These are phyloP conservation scores for Propsilocerus akamusi DNA, from an alignment of 1,140 invertebrate genomes.

Conservation along the genomic window DNA sequence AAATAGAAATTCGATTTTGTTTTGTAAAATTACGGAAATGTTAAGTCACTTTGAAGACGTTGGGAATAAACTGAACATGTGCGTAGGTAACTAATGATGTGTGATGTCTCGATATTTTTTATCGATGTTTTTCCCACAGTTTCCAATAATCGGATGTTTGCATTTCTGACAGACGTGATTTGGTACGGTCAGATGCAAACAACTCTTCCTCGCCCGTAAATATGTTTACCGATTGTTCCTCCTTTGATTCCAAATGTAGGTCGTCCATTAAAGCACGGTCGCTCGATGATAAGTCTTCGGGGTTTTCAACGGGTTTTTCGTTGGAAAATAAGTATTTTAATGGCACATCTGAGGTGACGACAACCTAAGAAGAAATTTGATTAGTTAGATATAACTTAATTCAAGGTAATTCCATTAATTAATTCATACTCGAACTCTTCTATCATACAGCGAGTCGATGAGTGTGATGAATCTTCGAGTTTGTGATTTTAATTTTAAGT, in stretches of 20 bases:
- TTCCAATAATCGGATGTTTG: conserved; percentile 86
- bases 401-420: conserved; percentile 7
- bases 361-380: conserved; percentile 34
- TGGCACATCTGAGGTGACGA: conserved; percentile 59
- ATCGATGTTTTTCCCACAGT: conserved; percentile 44
- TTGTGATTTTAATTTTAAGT: conserved; percentile 57
- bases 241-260: conserved; percentile 37
- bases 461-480: conserved; percentile 89
- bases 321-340: conserved; percentile 56
- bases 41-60: no score
- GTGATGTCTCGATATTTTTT: no score
- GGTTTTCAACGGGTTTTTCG: conserved; percentile 25
- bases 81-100: no score
- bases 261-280: conserved; percentile 87
- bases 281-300: no score
- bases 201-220: conserved; percentile 96
- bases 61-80: no score
- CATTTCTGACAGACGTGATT: conserved; percentile 89
- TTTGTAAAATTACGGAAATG: no score
- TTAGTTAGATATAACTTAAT: conserved; percentile 7
- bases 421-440: conserved; percentile 47
- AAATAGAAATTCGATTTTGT: no score
- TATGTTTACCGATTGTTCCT: conserved; percentile 47
- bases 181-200: conserved; percentile 88
- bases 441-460: conserved; percentile 95